Conservation (phyloP, 2,888 invertebrate species). For the Lasioglossum zephyrum region DNA sequence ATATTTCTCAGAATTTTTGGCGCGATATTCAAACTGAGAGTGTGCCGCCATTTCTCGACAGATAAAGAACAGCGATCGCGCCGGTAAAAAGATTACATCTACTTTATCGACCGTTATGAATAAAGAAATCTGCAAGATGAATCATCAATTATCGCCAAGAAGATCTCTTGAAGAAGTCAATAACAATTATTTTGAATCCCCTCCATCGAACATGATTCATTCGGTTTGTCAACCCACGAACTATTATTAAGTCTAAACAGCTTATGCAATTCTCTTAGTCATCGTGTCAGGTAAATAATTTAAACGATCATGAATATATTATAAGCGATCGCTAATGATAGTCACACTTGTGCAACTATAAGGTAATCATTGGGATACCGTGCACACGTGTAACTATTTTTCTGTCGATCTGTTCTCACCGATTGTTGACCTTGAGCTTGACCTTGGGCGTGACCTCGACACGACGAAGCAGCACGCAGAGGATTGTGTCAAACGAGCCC, state of each 20-base stretch:
- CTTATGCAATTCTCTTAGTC: background rate
- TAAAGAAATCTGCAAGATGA: background rate
- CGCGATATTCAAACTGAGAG: background rate
- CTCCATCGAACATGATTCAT: background rate
- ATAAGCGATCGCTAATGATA: background rate
- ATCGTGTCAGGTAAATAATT: background rate
- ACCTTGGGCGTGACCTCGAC: conserved; percentile 62
- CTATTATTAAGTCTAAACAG: conserved; percentile 5
- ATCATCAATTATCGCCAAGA: background rate
- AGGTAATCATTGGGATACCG: background rate
- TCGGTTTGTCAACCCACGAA: background rate
- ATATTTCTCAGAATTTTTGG: background rate
- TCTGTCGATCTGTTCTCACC: conserved; percentile 20
- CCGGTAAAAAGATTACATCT: conserved; percentile 6
- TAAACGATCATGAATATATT: background rate
- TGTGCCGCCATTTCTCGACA: background rate
- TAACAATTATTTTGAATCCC: background rate
- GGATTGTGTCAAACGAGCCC: conserved; percentile 76
- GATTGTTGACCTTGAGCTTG: conserved; percentile 65
- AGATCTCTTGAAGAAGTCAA: background rate
- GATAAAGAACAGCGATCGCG: conserved; percentile 3
- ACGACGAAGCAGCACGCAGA: conserved; percentile 46
- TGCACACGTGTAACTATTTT: conserved; percentile 1
- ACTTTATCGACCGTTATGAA: conserved; percentile 15
- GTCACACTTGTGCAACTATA: background rate